Evolutionary conservation across 2,888 invertebrate species (phyloP).

Genomic region (Drosophila anomalata): DNA sequence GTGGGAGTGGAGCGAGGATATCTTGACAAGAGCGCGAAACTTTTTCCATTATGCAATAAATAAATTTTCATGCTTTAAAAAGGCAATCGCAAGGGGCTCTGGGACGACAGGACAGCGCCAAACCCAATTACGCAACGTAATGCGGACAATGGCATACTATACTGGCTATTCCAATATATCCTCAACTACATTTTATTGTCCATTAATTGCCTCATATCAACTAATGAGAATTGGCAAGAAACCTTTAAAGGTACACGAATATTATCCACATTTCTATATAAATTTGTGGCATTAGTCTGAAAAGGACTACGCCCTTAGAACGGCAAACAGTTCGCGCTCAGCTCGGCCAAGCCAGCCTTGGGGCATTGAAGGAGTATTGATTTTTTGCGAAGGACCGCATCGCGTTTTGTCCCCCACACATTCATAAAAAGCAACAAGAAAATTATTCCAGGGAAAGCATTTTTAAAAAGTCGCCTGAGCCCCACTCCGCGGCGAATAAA

Average conservation of each 20-base stretch:
- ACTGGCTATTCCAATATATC: no score
- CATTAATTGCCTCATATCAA: no score
- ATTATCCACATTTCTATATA: background rate
- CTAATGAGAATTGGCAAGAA: background rate
- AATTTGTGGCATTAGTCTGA: background rate
- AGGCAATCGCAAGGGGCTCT: slow-evolving; percentile 26
- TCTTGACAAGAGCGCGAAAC: slow-evolving; percentile 74
- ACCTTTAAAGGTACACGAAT: background rate
- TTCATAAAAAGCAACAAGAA: slow-evolving; percentile 1
- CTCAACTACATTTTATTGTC: no score
- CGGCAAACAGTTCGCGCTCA: background rate
- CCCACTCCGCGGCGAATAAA: slow-evolving; percentile 49
- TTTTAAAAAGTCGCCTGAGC: slow-evolving; percentile 59
- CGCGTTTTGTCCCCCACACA: background rate
- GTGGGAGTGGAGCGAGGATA: slow-evolving; percentile 37
- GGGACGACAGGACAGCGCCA: slow-evolving; percentile 20
- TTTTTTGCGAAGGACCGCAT: background rate
- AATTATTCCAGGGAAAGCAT: background rate
- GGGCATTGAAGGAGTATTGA: background rate
- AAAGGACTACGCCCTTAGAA: background rate
- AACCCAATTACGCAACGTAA: slow-evolving; percentile 25
- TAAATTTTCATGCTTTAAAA: slow-evolving; percentile 71
- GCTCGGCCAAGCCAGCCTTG: background rate
- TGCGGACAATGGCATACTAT: no score
- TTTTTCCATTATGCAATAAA: slow-evolving; percentile 78